Evolutionary conservation across 2,888 invertebrate genomes (phyloP), one percentile per base, ranked within the genome.

Genomic region (Tenthredo mesomela): DNA sequence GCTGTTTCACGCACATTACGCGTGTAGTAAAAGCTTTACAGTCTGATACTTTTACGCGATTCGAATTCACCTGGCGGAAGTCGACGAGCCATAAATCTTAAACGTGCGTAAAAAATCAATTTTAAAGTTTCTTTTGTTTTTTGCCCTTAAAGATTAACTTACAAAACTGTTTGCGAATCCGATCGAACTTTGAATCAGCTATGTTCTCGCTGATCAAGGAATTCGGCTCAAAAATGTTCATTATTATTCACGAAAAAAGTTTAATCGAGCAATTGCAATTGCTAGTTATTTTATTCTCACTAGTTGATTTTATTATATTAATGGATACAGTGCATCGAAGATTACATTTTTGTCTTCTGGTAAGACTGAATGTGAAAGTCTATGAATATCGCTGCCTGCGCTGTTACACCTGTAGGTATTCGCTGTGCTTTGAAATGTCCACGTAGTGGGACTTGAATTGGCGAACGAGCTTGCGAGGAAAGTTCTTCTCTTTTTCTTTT

Each of bases 61-160:
- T 61, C 78, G 61, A 58, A 37, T 80, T 37, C 47, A 80, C 61
- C 58, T 80, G 61, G 61, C n/a, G 21, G 61, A 80, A 80, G n/a
- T 61, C 54, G 78, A 80, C 61, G 61, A 80, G 78, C 10, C 61
- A 80, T 80, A 80, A 80, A 80, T 80, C 80, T 58, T 40, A n/a
- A 21, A 80, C 25, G 40, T 61, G 58, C n/a, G n/a, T 37, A 80
- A n/a, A 40, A 80, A 80, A 61, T 61, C 40, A 80, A 80, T 80
- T 78, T 78, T 12, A 80, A 80, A 80, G 40, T 80, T 80, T 61
- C 2, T 18, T n/a, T 21, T 21, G 10, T 7, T 77, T 10, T 6
- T 12, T 5, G n/a, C 25, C 25, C 21, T 15, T 4, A 25, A 58
- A 61, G 54, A 77, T 77, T 33, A 77, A 29, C 77, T 25, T 77